Evolutionary conservation across 1,140 invertebrate genomes (phyloP).

Genomic region (Yoshiicerus persimilis): DNA sequence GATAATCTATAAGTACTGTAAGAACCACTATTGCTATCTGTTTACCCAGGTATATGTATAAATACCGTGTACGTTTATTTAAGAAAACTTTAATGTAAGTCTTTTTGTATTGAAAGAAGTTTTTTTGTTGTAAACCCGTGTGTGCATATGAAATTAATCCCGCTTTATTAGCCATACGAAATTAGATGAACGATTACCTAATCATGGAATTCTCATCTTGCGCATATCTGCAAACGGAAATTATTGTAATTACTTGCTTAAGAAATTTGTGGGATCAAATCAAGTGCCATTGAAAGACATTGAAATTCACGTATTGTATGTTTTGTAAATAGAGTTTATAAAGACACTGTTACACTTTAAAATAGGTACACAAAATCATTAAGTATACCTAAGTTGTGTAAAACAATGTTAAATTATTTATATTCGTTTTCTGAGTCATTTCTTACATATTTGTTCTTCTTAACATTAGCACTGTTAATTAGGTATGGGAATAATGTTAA

Average conservation of each 20-base stretch:
- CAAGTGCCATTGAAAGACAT: constrained; percentile 22
- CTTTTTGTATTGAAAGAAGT: neutral
- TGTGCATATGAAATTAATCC: neutral
- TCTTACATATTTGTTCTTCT: neutral
- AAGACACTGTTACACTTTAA: neutral
- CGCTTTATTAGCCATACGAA: neutral
- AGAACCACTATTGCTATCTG: neutral
- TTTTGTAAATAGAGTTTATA: neutral
- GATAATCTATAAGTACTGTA: neutral
- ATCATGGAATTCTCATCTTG: neutral
- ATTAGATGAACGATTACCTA: neutral
- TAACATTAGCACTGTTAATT: neutral
- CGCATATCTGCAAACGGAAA: neutral
- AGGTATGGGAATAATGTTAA: neutral
- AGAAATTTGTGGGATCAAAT: constrained; percentile 12
- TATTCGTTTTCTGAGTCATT: neutral
- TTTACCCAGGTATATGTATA: neutral
- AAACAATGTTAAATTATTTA: too few species aligned
- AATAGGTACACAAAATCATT: too few species aligned
- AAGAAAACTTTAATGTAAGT: neutral
- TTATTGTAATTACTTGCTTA: neutral
- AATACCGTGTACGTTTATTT: neutral
- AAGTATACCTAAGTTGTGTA: too few species aligned
- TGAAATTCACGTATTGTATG: neutral
- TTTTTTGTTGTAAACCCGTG: neutral